phyloP scores from a whole-genome alignment of 2,113 vertebrate genomes.

The Eudyptes chrysolophus region DNA sequence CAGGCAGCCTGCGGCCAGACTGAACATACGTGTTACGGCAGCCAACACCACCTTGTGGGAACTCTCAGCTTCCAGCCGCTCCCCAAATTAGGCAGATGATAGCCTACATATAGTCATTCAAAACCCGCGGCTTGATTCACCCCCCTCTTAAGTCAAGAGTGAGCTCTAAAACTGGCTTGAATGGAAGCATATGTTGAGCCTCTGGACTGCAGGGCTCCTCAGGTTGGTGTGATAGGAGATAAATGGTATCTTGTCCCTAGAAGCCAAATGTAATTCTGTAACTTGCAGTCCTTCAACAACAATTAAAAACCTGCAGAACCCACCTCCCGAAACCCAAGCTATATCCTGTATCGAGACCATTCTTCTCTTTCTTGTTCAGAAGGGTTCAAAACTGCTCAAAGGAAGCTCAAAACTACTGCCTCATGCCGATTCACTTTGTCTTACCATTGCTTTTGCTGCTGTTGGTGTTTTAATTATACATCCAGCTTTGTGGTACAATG shows the following conservation, averaged over 20 bases:
- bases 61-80: background rate
- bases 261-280: background rate
- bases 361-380: background rate
- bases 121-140: background rate
- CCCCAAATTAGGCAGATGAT: background rate
- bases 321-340: background rate
- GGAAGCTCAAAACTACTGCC: background rate
- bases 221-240: background rate
- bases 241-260: background rate
- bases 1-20: background rate
- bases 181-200: background rate
- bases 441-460: background rate
- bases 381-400: background rate
- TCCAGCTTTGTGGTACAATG: background rate
- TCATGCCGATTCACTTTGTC: background rate
- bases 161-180: background rate
- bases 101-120: accelerated
- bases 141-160: background rate
- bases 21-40: accelerated
- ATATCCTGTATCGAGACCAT: background rate
- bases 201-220: background rate
- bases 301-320: background rate
- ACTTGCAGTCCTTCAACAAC: background rate
- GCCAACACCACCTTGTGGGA: background rate
- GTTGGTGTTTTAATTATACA: background rate